phyloP scores from a whole-genome alignment of 2,113 vertebrate species.

The Cheilinus undulatus region DNA sequence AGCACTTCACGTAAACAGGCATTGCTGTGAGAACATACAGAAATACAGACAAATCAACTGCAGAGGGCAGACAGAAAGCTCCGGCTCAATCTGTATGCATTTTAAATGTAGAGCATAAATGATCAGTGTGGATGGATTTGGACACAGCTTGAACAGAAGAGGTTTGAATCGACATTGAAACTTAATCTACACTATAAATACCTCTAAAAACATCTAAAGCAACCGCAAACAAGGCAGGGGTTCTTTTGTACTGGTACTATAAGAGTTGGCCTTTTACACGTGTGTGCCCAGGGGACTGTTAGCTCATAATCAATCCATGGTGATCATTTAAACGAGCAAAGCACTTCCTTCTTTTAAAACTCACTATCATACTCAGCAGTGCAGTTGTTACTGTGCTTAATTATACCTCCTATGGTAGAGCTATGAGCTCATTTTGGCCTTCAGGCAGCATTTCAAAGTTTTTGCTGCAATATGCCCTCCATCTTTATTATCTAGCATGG shows the following conservation, averaged over 20 bases:
- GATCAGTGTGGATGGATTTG: too few relatives aligned
- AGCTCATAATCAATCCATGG: not conserved
- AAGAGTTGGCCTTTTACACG: not conserved
- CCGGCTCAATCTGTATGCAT: too few relatives aligned
- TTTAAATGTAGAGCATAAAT: too few relatives aligned
- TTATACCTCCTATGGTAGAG: too few relatives aligned
- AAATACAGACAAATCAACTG: too few relatives aligned
- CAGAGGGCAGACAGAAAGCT: too few relatives aligned
- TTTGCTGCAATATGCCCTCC: constrained; percentile 1
- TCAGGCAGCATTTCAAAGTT: constrained; percentile 2
- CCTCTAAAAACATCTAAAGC: not conserved
- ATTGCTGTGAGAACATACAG: too few relatives aligned
- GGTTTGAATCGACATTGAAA: not conserved
- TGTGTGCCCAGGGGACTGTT: not conserved
- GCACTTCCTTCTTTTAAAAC: not conserved
- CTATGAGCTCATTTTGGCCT: constrained; percentile 3
- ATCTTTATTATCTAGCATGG: constrained; percentile 3
- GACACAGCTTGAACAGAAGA: not conserved
- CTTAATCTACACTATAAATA: not conserved
- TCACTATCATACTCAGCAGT: too few relatives aligned
- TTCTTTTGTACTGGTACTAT: not conserved
- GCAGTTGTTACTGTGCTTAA: too few relatives aligned
- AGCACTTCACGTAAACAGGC: too few relatives aligned
- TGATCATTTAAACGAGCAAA: constrained; percentile 5
- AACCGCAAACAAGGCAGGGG: not conserved